Conservation (phyloP, 2,888 invertebrate species). For the Drosophila kokeensis region DNA sequence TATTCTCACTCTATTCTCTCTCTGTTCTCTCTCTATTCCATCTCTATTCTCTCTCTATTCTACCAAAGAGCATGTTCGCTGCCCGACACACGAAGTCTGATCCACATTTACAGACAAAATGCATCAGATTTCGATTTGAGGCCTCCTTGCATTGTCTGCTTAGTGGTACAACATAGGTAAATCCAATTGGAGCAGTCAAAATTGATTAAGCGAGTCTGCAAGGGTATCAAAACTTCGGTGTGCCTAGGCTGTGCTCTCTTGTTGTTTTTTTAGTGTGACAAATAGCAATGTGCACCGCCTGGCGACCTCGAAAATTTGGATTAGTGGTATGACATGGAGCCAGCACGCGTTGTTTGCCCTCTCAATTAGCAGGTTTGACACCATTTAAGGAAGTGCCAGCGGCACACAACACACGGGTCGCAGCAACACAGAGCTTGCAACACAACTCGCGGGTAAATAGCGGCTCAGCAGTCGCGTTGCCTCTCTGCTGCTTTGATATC, state of each 20-base stretch:
- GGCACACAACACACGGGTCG: constrained; percentile 34
- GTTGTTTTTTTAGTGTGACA: neutral
- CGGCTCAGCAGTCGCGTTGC: constrained; percentile 29
- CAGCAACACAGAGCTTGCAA: constrained; percentile 50
- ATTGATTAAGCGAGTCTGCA: neutral
- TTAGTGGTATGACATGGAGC: constrained; percentile 44
- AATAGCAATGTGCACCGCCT: neutral
- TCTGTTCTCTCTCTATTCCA: neutral
- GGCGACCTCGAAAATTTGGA: constrained; percentile 45
- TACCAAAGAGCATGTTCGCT: neutral
- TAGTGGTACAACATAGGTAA: neutral
- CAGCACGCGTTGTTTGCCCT: constrained; percentile 73
- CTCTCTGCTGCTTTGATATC: neutral
- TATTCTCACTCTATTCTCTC: no score
- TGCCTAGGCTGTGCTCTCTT: neutral
- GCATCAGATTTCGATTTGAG: neutral
- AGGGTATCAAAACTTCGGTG: neutral
- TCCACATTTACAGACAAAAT: no score
- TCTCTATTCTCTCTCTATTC: neutral
- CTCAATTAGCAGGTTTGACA: constrained; percentile 65
- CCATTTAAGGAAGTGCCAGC: constrained; percentile 61
- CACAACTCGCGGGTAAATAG: constrained; percentile 70
- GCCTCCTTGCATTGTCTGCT: neutral
- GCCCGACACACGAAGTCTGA: no score
- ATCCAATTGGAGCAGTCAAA: neutral